These are phyloP conservation scores for Rallus crepitans DNA, from an alignment of 2,797 vertebrate genomes.

Conservation along the genomic window DNA sequence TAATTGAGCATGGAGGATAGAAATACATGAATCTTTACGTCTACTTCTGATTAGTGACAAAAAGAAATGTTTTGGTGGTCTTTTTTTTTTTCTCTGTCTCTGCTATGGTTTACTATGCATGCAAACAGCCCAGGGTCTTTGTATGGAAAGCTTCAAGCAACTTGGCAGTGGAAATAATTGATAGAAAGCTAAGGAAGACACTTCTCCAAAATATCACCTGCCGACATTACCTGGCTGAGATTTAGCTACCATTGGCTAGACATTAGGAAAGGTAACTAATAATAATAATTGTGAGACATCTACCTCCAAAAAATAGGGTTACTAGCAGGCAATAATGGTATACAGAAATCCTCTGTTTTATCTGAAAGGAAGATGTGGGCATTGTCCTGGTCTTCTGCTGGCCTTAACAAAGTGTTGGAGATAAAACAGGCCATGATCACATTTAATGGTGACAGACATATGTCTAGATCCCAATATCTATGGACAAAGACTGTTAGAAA, in stretches of 20 bases:
- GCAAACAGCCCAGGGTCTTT: not conserved
- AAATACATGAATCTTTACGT: accelerated
- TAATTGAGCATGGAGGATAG: no score
- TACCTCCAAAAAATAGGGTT: not conserved
- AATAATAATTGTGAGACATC: not conserved
- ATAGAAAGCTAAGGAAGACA: not conserved
- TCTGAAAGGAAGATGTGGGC: not conserved
- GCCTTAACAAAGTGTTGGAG: not conserved
- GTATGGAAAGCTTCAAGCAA: not conserved
- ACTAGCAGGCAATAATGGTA: not conserved
- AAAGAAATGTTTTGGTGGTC: not conserved
- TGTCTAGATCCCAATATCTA: not conserved
- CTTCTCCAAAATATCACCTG: not conserved
- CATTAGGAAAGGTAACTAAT: not conserved
- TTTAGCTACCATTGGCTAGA: not conserved
- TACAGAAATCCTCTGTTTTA: not conserved
- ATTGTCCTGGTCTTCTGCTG: not conserved
- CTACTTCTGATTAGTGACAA: not conserved
- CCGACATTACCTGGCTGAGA: not conserved
- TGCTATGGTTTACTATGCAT: not conserved
- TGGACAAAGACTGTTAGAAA: not conserved
- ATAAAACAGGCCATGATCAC: accelerated
- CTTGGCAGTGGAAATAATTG: not conserved
- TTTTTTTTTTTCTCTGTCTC: not conserved
- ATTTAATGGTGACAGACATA: not conserved